Base-by-base conservation (phyloP, 2,888 invertebrate species). In the Heterodera filipjevi region DNA sequence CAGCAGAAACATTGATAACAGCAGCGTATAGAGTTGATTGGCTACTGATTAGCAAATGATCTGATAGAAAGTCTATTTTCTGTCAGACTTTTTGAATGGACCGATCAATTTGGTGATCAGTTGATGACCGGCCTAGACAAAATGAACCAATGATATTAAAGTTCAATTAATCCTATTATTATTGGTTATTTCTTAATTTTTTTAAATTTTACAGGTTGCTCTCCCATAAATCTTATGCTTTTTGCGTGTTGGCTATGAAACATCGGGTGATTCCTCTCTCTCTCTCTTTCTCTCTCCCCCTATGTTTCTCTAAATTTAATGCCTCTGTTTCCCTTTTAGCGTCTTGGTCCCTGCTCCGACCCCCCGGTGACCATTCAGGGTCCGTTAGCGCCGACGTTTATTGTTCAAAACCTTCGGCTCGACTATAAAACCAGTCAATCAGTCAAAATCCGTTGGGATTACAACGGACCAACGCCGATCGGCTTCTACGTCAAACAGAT, bases 321-420 rank as follows among this genome's bases (percentile, higher is more conserved):
- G 22, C 1, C 3, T 35, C 2, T 14, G 5, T 70, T n/a, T 64
- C 35, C 30, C 64, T 85, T 87, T 82, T 82, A 88, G 88, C 81
- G 88, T 70, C 87, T 88, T 81, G 88, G 88, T 3, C 84, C 86
- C 0, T 88, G 88, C 77, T 88, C 88, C 10, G 88, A 88, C 66
- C 88, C 88, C 16, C 85, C 86, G 19, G 81, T 85, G 30, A 84
- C 87, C 2, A 78, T 88, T 32, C 49, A 32, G 8, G 85, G 86
- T 22, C 81, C 81, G n/a, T 81, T 88, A 10, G 77, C 81, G 19
- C 88, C 88, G 5, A 82, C 82, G 14, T 84, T 82, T 76, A 86
- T 87, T 82, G 88, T 87, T 22, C 80, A 81, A 49, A 87, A 87
- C 79, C 82, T 87, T 44, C 81, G 81, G 64, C 82, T 87, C 33